phyloP scores from a whole-genome alignment of 2,888 invertebrate genomes.

The Hemistola chrysoprasaria region DNA sequence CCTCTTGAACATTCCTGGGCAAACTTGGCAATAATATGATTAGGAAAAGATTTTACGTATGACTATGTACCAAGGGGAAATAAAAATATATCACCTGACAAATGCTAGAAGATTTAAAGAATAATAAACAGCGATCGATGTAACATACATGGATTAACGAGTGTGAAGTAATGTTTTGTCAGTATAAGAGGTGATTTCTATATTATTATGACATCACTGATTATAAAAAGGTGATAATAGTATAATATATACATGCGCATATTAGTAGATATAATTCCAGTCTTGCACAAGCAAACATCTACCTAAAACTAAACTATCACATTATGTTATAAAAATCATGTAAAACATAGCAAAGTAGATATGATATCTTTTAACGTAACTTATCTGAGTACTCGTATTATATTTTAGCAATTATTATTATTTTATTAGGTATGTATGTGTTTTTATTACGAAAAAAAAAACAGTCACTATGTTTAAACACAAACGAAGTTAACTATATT shows the following conservation, averaged over 20 bases:
- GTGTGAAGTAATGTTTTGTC: constrained; percentile 64
- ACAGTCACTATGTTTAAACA: constrained; percentile 11
- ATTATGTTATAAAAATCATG: constrained; percentile 10
- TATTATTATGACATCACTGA: constrained; percentile 16
- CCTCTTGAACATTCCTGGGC: constrained; percentile 59
- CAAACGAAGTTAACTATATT: constrained; percentile 8
- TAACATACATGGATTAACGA: constrained; percentile 69
- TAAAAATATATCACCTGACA: constrained; percentile 84
- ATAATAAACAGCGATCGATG: constrained; percentile 55
- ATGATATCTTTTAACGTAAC: constrained; percentile 4
- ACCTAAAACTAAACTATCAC: constrained; percentile 28
- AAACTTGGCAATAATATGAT: constrained; percentile 38
- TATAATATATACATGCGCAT: constrained; percentile 48
- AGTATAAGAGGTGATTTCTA: constrained; percentile 73
- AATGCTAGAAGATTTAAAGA: constrained; percentile 82
- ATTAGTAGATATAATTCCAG: constrained; percentile 47
- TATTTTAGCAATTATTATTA: neutral
- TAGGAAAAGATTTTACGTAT: constrained; percentile 14
- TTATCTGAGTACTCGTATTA: constrained; percentile 4
- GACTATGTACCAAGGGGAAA: constrained; percentile 35
- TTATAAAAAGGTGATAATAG: constrained; percentile 36
- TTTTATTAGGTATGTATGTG: constrained; percentile 7
- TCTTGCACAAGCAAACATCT: constrained; percentile 60
- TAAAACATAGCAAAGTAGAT: too few species aligned
- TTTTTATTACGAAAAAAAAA: constrained; percentile 5